Evolutionary conservation across 1,140 invertebrate species (phyloP).

Genomic region (Diabrotica virgifera): DNA sequence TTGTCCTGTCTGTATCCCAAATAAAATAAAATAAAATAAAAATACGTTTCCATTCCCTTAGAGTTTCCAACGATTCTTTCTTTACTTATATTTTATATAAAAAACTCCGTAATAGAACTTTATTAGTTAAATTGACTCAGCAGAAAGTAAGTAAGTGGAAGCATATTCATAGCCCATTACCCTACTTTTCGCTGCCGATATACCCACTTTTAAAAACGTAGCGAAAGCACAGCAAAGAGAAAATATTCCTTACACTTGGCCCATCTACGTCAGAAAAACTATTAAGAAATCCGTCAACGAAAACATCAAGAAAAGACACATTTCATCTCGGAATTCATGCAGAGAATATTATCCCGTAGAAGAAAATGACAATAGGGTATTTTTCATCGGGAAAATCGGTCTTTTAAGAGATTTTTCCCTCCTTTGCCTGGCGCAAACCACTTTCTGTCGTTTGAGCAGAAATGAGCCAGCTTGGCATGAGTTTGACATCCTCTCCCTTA

Average conservation of each 20-base stretch:
- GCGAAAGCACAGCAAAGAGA: not conserved
- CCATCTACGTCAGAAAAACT: constrained; percentile 4
- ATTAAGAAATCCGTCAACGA: constrained; percentile 6
- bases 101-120: too few species aligned
- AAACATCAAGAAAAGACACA: constrained; percentile 7
- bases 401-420: not conserved
- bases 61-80: too few species aligned
- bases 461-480: constrained; percentile 1
- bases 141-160: too few species aligned
- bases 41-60: too few species aligned
- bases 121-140: too few species aligned
- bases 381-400: constrained; percentile 1
- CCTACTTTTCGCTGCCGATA: too few species aligned
- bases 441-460: not conserved
- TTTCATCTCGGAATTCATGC: constrained; percentile 4
- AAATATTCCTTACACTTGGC: not conserved
- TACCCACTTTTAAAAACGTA: too few species aligned
- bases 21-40: too few species aligned
- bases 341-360: constrained; percentile 5
- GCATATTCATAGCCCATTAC: too few species aligned
- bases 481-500: not conserved
- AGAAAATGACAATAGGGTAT: constrained; percentile 11
- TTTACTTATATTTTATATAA: too few species aligned
- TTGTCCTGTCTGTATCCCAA: too few species aligned
- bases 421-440: not conserved